Evolutionary conservation across 2,113 vertebrate genomes (phyloP).

Genomic region (Sarotherodon lohbergeri): DNA sequence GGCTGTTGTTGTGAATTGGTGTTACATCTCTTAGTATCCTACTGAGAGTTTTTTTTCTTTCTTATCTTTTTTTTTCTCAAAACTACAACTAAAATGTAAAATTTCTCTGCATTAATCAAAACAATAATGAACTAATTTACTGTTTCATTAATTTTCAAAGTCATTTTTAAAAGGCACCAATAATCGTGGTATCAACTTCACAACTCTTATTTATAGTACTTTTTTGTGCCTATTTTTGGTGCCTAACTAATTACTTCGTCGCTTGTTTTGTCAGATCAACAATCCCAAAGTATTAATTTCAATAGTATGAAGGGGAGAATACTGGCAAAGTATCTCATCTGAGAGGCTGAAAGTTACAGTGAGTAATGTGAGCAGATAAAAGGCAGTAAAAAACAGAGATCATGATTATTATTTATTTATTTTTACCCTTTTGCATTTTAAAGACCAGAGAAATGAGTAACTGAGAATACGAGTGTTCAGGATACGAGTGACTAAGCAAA

Average conservation of each 20-base stretch:
- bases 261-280: neutral
- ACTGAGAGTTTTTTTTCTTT: neutral
- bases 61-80: neutral
- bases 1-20: neutral
- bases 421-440: neutral
- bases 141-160: neutral
- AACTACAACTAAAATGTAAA: neutral
- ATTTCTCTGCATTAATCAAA: neutral
- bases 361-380: neutral
- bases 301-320: neutral
- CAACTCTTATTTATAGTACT: neutral
- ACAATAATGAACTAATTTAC: neutral
- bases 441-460: neutral
- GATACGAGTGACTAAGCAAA: neutral
- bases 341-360: neutral
- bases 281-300: neutral
- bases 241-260: neutral
- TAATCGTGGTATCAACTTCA: neutral
- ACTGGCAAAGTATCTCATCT: neutral
- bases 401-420: neutral
- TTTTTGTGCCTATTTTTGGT: neutral
- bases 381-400: neutral
- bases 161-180: neutral
- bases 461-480: neutral
- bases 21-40: neutral